These are phyloP conservation scores for Emydura subglobosa DNA, from an alignment of 2,113 vertebrate species.

Conservation along the genomic window DNA sequence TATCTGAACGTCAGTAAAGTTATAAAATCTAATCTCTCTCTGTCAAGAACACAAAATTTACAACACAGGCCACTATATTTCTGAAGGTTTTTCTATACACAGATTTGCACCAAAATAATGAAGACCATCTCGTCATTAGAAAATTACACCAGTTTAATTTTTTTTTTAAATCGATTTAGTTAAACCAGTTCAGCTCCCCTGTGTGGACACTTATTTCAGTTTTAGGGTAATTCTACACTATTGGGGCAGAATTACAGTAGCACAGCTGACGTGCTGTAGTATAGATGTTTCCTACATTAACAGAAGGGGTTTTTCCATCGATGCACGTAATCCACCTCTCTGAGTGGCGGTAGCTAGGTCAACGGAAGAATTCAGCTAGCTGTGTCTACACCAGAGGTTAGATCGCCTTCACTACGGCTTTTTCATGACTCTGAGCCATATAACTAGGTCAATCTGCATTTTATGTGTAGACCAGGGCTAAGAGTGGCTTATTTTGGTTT, in stretches of 20 bases:
- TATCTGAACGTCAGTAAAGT: not conserved
- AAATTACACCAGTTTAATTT: not conserved
- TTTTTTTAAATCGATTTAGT: not conserved
- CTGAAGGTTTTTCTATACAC: not conserved
- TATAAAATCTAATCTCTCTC: not conserved
- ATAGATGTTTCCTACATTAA: not conserved
- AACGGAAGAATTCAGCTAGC: not conserved
- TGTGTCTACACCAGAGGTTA: not conserved
- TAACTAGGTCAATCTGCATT: not conserved
- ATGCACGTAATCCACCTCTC: not conserved
- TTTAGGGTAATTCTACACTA: not conserved
- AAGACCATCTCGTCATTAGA: not conserved
- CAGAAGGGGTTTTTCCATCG: not conserved
- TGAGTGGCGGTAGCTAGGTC: not conserved
- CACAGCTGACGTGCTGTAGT: not conserved
- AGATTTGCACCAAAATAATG: not conserved
- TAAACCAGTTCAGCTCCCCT: not conserved
- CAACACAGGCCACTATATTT: not conserved
- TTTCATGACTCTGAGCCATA: not conserved
- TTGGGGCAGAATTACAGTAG: not conserved
- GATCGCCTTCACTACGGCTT: not conserved
- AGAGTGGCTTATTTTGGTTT: constrained; percentile 20
- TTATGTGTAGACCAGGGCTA: not conserved
- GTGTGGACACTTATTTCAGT: not conserved
- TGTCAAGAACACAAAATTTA: constrained; percentile 20